phyloP scores from a whole-genome alignment of 2,113 vertebrate genomes.

The Argyrosomus japonicus region DNA sequence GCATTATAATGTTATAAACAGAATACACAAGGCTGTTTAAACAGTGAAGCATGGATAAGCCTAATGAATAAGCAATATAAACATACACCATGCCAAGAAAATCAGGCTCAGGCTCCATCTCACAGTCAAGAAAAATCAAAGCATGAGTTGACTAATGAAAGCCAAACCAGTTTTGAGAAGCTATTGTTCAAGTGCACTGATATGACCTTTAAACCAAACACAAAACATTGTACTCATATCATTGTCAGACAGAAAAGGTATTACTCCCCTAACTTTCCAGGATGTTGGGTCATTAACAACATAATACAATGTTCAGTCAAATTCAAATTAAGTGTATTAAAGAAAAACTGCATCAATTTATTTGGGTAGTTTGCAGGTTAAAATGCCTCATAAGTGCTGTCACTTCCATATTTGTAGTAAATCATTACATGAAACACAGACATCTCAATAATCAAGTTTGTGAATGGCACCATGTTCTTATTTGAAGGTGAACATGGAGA shows the following conservation, averaged over 20 bases:
- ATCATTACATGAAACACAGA: neutral
- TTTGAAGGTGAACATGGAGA: neutral
- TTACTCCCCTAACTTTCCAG: neutral
- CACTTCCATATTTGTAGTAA: neutral
- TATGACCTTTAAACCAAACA: neutral
- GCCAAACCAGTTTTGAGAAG: neutral
- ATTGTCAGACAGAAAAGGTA: neutral
- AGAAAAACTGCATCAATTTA: no score
- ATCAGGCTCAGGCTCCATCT: neutral
- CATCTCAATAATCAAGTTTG: no score
- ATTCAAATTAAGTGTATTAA: neutral
- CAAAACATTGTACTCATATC: neutral
- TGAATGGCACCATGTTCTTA: no score
- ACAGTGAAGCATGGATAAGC: neutral
- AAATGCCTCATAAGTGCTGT: no score
- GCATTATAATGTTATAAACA: neutral
- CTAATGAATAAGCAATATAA: neutral
- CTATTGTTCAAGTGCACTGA: neutral
- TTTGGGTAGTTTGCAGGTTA: no score
- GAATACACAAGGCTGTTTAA: neutral
- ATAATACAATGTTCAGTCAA: neutral
- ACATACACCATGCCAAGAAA: neutral
- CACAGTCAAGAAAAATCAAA: neutral
- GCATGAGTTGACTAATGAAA: neutral
- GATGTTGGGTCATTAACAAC: neutral